phyloP scores from a whole-genome alignment of 2,888 invertebrate genomes.

The Noctua fimbriata region DNA sequence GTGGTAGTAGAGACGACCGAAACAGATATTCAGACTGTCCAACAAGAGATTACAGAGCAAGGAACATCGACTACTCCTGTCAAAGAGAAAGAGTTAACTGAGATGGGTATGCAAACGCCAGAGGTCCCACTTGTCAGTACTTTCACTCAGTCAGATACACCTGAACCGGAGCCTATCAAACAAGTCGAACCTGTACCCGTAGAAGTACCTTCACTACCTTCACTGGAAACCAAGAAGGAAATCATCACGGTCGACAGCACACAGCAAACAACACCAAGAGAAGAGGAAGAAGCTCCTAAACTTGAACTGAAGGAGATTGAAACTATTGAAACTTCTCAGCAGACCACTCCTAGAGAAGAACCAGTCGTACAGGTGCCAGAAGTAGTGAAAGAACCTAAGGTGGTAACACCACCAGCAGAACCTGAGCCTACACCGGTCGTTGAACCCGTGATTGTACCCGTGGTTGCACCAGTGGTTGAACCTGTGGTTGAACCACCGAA shows the following conservation, averaged over 20 bases:
- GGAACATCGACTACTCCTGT: conserved; percentile 84
- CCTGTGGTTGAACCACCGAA: conserved; percentile 50
- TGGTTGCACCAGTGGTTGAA: conserved; percentile 24
- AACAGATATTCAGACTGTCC: conserved; percentile 82
- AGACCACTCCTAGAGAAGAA: conserved; percentile 76
- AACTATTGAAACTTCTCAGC: conserved; percentile 74
- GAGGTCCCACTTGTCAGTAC: conserved; percentile 81
- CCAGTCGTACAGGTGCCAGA: conserved; percentile 17
- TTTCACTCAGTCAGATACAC: conserved; percentile 86
- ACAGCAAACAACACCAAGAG: conserved; percentile 76
- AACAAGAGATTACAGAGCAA: conserved; percentile 79
- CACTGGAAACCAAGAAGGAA: conserved; percentile 64
- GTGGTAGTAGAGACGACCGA: conserved; percentile 82
- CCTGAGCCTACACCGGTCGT: conserved; percentile 39
- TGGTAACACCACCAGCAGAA: conserved; percentile 32
- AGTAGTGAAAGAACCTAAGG: conserved; percentile 15
- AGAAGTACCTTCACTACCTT: conserved; percentile 56
- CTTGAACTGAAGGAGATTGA: conserved; percentile 68
- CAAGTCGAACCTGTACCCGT: conserved; percentile 48
- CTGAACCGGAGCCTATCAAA: conserved; percentile 69
- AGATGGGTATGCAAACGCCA: conserved; percentile 84
- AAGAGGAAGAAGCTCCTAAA: conserved; percentile 64
- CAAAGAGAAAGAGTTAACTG: conserved; percentile 76
- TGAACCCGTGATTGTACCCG: conserved; percentile 35
- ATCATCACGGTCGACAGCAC: conserved; percentile 73